A percentile compares a stretch with the other conserved stretches of the same genome.
Evolutionary conservation across 2,888 invertebrate species (phyloP).

Genomic region (Clitarchus hookeri): DNA sequence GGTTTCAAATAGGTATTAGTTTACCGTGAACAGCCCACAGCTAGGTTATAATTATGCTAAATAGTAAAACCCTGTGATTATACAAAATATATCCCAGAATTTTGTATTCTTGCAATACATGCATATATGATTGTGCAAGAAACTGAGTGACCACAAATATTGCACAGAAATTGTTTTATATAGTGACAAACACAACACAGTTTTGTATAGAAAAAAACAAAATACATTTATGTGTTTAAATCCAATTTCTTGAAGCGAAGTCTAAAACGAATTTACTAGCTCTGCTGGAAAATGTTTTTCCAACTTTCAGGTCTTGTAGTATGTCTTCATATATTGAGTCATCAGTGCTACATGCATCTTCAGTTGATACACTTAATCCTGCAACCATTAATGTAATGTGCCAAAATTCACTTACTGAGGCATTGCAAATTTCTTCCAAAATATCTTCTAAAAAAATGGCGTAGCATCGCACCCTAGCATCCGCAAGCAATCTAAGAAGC

Average conservation of each 20-base stretch:
- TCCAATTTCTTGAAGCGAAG: background rate
- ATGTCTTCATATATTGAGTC: background rate
- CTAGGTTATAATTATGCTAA: too few relatives aligned
- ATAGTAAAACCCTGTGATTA: too few relatives aligned
- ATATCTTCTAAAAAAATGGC: constrained; percentile 38
- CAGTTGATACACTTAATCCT: background rate
- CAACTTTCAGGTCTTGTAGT: background rate
- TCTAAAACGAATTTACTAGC: background rate
- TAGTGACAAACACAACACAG: too few relatives aligned
- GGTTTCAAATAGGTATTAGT: too few relatives aligned
- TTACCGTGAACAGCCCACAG: too few relatives aligned
- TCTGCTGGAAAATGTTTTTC: background rate
- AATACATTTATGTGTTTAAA: background rate
- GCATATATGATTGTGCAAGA: too few relatives aligned
- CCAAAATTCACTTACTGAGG: background rate
- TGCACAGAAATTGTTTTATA: too few relatives aligned
- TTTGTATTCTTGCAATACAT: too few relatives aligned
- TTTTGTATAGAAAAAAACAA: too few relatives aligned
- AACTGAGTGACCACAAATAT: too few relatives aligned
- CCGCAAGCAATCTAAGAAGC: constrained; percentile 48
- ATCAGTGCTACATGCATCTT: background rate
- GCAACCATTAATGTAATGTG: background rate
- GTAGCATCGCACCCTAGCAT: constrained; percentile 47
- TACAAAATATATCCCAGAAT: too few relatives aligned
- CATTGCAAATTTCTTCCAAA: background rate